Conservation (phyloP, 2,888 invertebrate species). For the Microctonus hyperodae region DNA sequence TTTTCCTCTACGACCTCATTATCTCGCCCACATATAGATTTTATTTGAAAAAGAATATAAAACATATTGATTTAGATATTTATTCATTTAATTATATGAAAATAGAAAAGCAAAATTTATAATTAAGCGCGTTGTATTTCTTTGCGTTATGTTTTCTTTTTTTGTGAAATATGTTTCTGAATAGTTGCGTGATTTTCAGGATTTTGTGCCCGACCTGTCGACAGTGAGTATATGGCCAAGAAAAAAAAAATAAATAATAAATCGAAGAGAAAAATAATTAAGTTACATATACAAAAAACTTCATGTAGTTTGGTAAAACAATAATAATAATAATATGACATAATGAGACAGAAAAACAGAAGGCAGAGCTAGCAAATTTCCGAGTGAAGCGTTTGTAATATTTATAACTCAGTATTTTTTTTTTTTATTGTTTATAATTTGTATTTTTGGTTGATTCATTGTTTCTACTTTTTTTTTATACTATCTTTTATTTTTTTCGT, state of each 20-base stretch:
- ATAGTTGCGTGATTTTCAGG: constrained; percentile 64
- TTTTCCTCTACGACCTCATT: background rate
- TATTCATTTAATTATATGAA: background rate
- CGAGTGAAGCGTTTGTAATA: constrained; percentile 61
- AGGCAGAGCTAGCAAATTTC: constrained; percentile 52
- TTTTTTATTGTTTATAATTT: constrained; percentile 28
- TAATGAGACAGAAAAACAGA: background rate
- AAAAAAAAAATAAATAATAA: constrained; percentile 38
- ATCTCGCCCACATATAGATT: background rate
- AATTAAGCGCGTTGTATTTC: background rate
- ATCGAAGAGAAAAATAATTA: background rate
- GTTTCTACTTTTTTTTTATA: too few relatives aligned
- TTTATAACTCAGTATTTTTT: constrained; percentile 47
- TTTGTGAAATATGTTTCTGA: constrained; percentile 48
- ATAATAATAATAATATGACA: constrained; percentile 36
- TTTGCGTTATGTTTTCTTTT: constrained; percentile 16
- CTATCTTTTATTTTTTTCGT: constrained; percentile 42
- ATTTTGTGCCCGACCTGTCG: constrained; percentile 64
- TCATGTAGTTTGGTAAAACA: constrained; percentile 38
- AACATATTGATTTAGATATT: background rate
- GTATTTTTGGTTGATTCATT: constrained; percentile 14
- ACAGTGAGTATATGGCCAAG: constrained; percentile 62
- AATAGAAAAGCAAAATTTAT: background rate
- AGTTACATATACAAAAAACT: constrained; percentile 10
- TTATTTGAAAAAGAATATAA: too few relatives aligned